Conservation (phyloP, 2,797 vertebrate genomes). For the Pyrocephalus nanus region DNA sequence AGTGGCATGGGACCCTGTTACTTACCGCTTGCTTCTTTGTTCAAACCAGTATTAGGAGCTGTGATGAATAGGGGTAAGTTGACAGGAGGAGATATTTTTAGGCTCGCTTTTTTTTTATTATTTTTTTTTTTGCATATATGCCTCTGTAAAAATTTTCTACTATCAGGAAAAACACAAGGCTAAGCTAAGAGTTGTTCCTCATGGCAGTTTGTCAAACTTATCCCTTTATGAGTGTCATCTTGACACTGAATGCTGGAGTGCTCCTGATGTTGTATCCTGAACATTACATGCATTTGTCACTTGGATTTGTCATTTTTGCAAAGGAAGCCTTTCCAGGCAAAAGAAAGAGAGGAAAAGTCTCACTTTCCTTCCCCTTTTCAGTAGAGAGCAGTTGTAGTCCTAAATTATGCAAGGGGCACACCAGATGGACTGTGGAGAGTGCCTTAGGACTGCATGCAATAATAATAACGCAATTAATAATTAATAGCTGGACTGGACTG, state of each 20-base stretch:
- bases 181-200: neutral
- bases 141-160: neutral
- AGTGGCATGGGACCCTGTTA: neutral
- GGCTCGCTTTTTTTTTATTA: neutral
- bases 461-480: conserved; percentile 45
- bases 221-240: neutral
- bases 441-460: conserved; percentile 36
- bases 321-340: neutral
- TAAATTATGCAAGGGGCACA: conserved; percentile 30
- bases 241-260: neutral
- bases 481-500: neutral
- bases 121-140: neutral
- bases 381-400: neutral
- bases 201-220: neutral
- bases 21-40: neutral
- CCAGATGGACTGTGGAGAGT: conserved; percentile 22
- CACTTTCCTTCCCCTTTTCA: neutral
- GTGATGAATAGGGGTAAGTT: neutral
- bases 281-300: neutral
- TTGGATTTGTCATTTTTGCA: neutral
- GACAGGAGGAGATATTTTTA: neutral
- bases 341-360: neutral
- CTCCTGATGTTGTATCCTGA: neutral
- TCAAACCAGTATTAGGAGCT: neutral
- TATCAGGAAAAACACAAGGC: neutral